Percentiles rank a stretch among this genome's conserved stretches.
phyloP scores from a whole-genome alignment of 2,797 vertebrate genomes.

The Enteromius afrohamiltoni region DNA sequence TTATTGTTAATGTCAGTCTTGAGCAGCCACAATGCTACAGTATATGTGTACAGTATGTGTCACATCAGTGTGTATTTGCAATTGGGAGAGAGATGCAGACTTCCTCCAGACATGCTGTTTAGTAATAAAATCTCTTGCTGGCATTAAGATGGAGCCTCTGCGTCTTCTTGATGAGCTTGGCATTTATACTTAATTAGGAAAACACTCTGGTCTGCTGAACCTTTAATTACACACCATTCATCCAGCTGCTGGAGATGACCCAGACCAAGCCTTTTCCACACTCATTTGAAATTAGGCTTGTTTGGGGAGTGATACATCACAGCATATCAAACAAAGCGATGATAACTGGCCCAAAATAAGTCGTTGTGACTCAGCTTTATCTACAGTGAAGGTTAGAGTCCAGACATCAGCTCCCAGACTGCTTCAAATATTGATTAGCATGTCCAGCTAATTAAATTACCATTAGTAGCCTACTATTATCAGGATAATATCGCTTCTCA shows the following conservation, averaged over 20 bases:
- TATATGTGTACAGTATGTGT: conserved; percentile 1
- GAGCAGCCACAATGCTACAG: not conserved
- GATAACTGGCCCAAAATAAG: conserved; percentile 20
- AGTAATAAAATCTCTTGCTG: conserved; percentile 49
- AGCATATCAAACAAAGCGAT: conserved; percentile 8
- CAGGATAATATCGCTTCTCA: conserved; percentile 43
- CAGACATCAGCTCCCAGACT: conserved; percentile 10
- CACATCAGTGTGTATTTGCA: conserved; percentile 19
- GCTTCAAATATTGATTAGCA: conserved; percentile 46
- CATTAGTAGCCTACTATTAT: conserved; percentile 44
- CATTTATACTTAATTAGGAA: conserved; percentile 66
- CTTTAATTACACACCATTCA: conserved; percentile 62
- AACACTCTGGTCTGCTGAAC: conserved; percentile 53
- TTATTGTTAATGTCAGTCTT: not conserved
- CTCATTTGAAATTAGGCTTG: conserved; percentile 47
- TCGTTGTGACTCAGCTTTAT: conserved; percentile 3
- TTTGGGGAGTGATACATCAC: conserved; percentile 38
- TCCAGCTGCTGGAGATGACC: conserved; percentile 52
- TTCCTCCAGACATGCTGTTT: conserved; percentile 53
- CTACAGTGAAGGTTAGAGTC: conserved; percentile 15
- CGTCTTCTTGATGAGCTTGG: conserved; percentile 54
- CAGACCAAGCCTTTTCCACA: conserved; percentile 38
- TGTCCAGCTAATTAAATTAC: conserved; percentile 49
- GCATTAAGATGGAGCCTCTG: conserved; percentile 51
- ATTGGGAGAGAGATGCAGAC: conserved; percentile 29